Base-by-base conservation (phyloP, 2,113 vertebrate genomes). In the Poeciliopsis occidentalis region DNA sequence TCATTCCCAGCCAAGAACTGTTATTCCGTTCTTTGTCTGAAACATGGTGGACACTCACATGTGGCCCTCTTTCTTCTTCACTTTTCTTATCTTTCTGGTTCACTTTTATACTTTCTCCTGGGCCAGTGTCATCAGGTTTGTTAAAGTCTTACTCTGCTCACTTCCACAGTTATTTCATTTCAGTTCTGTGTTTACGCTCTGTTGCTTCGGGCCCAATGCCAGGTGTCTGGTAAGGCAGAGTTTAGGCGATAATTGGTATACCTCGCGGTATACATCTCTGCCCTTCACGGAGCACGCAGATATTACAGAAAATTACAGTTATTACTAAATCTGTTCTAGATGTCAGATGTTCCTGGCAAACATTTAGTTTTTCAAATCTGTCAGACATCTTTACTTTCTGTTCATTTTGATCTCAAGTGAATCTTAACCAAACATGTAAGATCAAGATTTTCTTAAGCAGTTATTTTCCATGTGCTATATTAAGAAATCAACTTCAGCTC, bases 401-500 rank as follows among this genome's bases (percentile, higher is more conserved):
- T 68, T 68, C 0, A 68, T 60, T 37, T 60, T 60, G 68, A 84
- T 81, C 75, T 77, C 30, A 74, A 83, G 79, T 47, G 71, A 80
- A 79, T 79, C 81, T 75, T 67, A 37, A 12, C 1, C 60, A 57
- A 73, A 80, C 60, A 37, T 47, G 29, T 85, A 83, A 61, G 66
- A 80, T 75, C 73, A 76, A 30, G 37, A 27, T 83, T 85, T 80
- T 27, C 70, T 73, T 80, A 79, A 78, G 71, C 73, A 31, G 1
- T 75, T 79, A 47, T 51, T 32, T 72, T 29, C 47, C 68, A 63
- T 62, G 27, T 80, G 78, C 74, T 61, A 44, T 61, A 67, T 70
- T 69, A 75, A 65, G 54, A 82, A 80, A 90, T 67, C 68, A 74
- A 30, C 66, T 82, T 73, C 8, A 2, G 71, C 1, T 75, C 79